Conservation (phyloP, 2,888 invertebrate genomes). For the Eudemis profundana region DNA sequence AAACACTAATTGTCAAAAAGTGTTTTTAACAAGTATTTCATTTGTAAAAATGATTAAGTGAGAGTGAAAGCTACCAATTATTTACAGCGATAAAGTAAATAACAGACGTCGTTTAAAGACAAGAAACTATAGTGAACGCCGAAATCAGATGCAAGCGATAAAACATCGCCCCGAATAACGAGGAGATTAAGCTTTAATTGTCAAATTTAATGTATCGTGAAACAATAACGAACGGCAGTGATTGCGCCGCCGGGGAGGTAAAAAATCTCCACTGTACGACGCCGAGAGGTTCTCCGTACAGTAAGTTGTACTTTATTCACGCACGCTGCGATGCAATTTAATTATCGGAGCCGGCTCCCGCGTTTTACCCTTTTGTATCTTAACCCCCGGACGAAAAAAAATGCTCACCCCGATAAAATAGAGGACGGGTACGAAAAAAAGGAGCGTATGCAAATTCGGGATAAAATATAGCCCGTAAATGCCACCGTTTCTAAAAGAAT, state of each 20-base stretch:
- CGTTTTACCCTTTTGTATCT: constrained; percentile 86
- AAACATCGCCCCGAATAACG: constrained; percentile 49
- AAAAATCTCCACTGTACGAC: background rate
- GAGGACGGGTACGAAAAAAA: constrained; percentile 85
- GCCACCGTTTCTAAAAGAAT: constrained; percentile 87
- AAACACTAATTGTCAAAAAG: background rate
- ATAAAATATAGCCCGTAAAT: constrained; percentile 87
- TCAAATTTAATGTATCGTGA: constrained; percentile 66
- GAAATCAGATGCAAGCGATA: constrained; percentile 40
- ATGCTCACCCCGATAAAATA: constrained; percentile 84
- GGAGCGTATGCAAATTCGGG: constrained; percentile 86
- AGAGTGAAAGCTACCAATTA: constrained; percentile 13
- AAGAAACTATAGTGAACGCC: constrained; percentile 7
- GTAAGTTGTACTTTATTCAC: constrained; percentile 49
- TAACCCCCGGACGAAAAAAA: constrained; percentile 84
- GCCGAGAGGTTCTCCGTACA: constrained; percentile 42
- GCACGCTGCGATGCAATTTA: constrained; percentile 79
- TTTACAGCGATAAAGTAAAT: constrained; percentile 13
- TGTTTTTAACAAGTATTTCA: background rate
- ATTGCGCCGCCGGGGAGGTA: constrained; percentile 32
- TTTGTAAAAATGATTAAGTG: background rate
- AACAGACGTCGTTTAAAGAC: background rate
- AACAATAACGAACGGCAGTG: constrained; percentile 55
- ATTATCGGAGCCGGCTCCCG: constrained; percentile 80
- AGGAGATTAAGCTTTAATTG: constrained; percentile 66